A percentile compares a stretch with the other conserved stretches of the same genome.
Evolutionary conservation across 2,113 vertebrate species (phyloP).

Genomic region (Campylomormyrus numenius): DNA sequence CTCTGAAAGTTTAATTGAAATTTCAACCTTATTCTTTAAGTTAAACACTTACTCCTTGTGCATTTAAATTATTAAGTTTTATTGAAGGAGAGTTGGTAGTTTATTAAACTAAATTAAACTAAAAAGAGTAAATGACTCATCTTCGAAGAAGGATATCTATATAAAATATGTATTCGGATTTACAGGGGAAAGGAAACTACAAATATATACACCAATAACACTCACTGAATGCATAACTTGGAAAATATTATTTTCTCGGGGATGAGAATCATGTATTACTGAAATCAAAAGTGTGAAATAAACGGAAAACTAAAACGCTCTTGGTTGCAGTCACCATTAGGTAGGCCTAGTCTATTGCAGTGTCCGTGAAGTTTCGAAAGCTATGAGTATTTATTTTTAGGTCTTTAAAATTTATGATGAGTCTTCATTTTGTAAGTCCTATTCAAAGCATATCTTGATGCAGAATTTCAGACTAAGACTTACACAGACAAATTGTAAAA

Average conservation of each 20-base stretch:
- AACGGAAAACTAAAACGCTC: neutral
- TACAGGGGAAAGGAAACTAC: neutral
- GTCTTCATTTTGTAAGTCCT: neutral
- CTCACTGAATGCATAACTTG: neutral
- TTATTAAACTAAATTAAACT: neutral
- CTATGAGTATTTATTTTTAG: neutral
- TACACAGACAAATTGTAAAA: neutral
- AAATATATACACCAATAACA: neutral
- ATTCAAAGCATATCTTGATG: neutral
- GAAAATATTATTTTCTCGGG: neutral
- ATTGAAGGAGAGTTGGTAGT: neutral
- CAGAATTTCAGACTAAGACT: neutral
- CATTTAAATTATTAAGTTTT: neutral
- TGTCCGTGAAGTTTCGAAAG: neutral
- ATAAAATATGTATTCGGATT: neutral
- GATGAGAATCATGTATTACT: neutral
- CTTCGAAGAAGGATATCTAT: neutral
- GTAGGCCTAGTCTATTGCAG: neutral
- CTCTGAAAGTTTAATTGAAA: neutral
- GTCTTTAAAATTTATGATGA: neutral
- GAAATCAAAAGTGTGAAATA: neutral
- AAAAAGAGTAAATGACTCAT: neutral
- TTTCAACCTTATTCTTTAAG: neutral
- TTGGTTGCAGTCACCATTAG: neutral
- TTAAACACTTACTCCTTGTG: neutral